Evolutionary conservation across 2,797 vertebrate species (phyloP).

Genomic region (Darevskia mixta): DNA sequence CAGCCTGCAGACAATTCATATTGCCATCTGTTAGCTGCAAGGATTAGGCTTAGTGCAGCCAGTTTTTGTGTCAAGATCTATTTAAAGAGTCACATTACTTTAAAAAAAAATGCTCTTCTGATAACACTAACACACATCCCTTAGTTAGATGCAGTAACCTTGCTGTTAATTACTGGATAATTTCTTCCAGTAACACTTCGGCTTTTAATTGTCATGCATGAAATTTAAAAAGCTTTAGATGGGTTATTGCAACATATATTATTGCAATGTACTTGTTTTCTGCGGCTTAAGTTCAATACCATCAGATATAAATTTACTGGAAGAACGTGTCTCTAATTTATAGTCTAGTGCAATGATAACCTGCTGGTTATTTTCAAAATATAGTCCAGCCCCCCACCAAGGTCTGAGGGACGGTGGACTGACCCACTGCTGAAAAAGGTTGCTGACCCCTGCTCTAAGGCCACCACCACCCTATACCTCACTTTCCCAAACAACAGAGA

Average conservation of each 20-base stretch:
- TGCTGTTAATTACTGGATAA: slow-evolving; percentile 32
- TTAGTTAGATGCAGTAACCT: neutral
- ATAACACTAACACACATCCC: neutral
- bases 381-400: too few relatives aligned
- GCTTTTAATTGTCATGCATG: neutral
- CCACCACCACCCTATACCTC: neutral
- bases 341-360: neutral
- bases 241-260: slow-evolving; percentile 11
- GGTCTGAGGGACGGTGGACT: too few relatives aligned
- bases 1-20: neutral
- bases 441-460: too few relatives aligned
- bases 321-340: neutral
- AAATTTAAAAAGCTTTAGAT: slow-evolving; percentile 15
- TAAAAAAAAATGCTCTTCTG: neutral
- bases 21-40: neutral
- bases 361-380: neutral
- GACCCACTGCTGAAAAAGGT: too few relatives aligned
- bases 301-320: neutral
- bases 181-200: slow-evolving; percentile 9
- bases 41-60: slow-evolving; percentile 29
- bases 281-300: neutral
- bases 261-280: neutral
- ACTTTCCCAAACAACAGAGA: neutral
- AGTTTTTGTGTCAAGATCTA: neutral
- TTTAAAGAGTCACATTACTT: neutral